Evolutionary conservation across 2,113 vertebrate genomes (phyloP).

Genomic region (Sebastes fasciatus): DNA sequence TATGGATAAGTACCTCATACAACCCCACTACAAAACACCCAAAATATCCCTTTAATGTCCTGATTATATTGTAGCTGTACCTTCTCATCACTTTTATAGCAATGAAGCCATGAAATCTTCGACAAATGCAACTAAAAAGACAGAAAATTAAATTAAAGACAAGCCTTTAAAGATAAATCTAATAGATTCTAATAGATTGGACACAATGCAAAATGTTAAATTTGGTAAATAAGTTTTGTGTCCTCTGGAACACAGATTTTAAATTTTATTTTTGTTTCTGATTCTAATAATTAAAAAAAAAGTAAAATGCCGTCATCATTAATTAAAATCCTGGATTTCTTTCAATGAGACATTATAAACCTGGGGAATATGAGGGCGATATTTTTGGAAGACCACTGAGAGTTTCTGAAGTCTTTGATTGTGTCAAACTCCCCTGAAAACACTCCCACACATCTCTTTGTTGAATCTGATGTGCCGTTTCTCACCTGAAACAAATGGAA

Average conservation of each 20-base stretch:
- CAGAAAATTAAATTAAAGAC: constrained; percentile 6
- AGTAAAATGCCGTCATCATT: not conserved
- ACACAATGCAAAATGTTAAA: not conserved
- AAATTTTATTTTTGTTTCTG: not conserved
- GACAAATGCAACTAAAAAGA: not conserved
- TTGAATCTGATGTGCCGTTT: constrained; percentile 19
- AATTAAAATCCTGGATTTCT: constrained; percentile 3
- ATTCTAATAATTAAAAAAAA: not conserved
- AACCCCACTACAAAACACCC: too few species aligned
- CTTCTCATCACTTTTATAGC: constrained; percentile 3
- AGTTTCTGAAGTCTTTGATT: constrained; percentile 30
- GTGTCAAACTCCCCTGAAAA: constrained; percentile 41
- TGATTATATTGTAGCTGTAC: not conserved
- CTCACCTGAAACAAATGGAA: not conserved
- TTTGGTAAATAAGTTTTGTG: not conserved
- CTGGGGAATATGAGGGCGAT: constrained; percentile 1
- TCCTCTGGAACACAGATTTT: not conserved
- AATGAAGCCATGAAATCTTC: not conserved
- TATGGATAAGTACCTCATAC: too few species aligned
- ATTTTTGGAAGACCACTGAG: constrained; percentile 29
- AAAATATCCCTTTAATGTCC: not conserved
- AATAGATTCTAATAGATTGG: not conserved
- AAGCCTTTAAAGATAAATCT: constrained; percentile 2
- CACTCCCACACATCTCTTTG: constrained; percentile 21
- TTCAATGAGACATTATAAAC: not conserved